Evolutionary conservation across 1,140 invertebrate species (phyloP).

Genomic region (Daktulosphaira vitifoliae): DNA sequence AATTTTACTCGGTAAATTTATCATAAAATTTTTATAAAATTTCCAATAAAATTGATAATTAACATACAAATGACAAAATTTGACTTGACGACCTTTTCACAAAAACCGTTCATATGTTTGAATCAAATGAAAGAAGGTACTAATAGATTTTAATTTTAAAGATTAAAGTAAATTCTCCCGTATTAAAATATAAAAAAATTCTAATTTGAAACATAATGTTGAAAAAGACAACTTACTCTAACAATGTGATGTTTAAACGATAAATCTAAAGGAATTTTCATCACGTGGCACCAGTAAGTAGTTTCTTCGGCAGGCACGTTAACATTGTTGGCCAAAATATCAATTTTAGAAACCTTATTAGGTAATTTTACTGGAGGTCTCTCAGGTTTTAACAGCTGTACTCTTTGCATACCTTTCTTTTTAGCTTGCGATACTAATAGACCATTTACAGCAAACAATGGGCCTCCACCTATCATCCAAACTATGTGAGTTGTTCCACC

Average conservation of each 20-base stretch:
- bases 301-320: slow-evolving; percentile 78
- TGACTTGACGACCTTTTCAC: no score
- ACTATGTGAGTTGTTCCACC: slow-evolving; percentile 81
- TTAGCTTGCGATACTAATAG: slow-evolving; percentile 50
- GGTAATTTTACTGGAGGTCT: slow-evolving; percentile 46
- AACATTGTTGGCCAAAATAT: slow-evolving; percentile 55
- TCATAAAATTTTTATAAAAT: no score
- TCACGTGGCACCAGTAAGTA: slow-evolving; percentile 92
- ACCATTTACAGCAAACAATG: slow-evolving; percentile 55
- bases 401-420: slow-evolving; percentile 63
- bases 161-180: no score
- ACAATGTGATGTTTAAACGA: slow-evolving; percentile 74
- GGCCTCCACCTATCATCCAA: slow-evolving; percentile 63
- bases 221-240: slow-evolving; percentile 58
- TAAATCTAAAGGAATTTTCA: slow-evolving; percentile 60
- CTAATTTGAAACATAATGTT: no score
- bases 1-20: no score
- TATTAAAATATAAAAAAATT: no score
- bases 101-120: no score
- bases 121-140: no score
- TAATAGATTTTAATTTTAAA: no score
- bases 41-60: no score
- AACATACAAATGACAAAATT: no score
- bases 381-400: slow-evolving; percentile 59
- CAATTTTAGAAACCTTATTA: slow-evolving; percentile 48